A percentile compares a stretch with the other conserved stretches of the same genome.
phyloP scores from a whole-genome alignment of 2,888 invertebrate species.

The Agriopis marginaria region DNA sequence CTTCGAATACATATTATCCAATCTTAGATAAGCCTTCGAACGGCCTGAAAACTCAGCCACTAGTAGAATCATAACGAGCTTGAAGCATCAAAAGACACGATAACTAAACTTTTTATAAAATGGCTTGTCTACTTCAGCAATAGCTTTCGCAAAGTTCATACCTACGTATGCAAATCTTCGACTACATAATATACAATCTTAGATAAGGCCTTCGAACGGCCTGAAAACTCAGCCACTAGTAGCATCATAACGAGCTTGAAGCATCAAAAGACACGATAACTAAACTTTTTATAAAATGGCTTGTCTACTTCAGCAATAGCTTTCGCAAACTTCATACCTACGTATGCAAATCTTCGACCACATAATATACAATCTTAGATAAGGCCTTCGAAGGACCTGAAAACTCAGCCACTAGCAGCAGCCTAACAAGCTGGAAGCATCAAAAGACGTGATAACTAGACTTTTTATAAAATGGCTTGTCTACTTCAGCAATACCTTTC shows the following conservation, averaged over 20 bases:
- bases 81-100: no score
- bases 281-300: background rate
- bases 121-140: background rate
- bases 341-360: conserved; percentile 12
- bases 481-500: background rate
- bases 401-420: no score
- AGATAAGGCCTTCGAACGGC: background rate
- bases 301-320: background rate
- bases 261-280: no score
- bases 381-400: no score
- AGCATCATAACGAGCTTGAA: no score
- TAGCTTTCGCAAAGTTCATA: background rate
- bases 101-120: background rate
- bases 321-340: background rate
- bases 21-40: conserved; percentile 4
- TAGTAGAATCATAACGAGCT: no score
- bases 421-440: no score
- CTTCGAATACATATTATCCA: conserved; percentile 11
- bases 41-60: background rate
- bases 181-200: conserved; percentile 10
- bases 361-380: conserved; percentile 12
- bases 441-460: background rate
- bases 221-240: no score
- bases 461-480: background rate
- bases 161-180: conserved; percentile 14